A percentile compares a stretch with the other conserved stretches of the same genome.
phyloP scores from a whole-genome alignment of 2,888 invertebrate genomes.

The Watsonalla binaria region DNA sequence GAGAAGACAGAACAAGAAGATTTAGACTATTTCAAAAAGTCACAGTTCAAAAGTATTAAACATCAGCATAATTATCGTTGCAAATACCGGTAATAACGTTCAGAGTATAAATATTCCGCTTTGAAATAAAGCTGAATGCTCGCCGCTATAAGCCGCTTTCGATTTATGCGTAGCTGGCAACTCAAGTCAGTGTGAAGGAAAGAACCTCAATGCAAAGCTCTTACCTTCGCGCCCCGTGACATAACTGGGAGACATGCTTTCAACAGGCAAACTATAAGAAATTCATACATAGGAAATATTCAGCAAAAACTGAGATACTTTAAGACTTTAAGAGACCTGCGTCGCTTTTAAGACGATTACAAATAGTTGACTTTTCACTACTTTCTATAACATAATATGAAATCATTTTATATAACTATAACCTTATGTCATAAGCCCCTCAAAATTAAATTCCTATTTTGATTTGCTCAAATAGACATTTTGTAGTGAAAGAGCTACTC shows the following conservation, averaged over 20 bases:
- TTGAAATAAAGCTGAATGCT: slow-evolving; percentile 46
- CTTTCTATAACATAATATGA: no score
- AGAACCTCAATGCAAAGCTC: slow-evolving; percentile 37
- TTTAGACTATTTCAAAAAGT: background rate
- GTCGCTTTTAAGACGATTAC: no score
- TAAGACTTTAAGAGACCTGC: no score
- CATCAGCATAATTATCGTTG: slow-evolving; percentile 11
- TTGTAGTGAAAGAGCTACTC: no score
- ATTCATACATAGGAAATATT: slow-evolving; percentile 4
- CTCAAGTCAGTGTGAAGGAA: slow-evolving; percentile 17
- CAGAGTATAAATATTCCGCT: slow-evolving; percentile 18
- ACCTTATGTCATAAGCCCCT: no score
- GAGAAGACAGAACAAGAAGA: no score
- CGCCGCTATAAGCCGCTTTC: slow-evolving; percentile 51
- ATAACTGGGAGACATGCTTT: slow-evolving; percentile 5
- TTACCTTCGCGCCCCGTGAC: slow-evolving; percentile 15
- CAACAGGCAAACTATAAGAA: slow-evolving; percentile 2
- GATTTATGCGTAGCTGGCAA: slow-evolving; percentile 43
- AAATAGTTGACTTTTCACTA: no score
- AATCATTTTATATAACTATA: no score
- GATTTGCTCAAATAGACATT: no score
- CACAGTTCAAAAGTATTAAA: slow-evolving; percentile 1
- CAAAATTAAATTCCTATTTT: no score
- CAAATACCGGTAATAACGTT: slow-evolving; percentile 25
- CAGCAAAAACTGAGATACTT: background rate